Conservation (phyloP, 92 coral and sea anemone species). For the Parazoanthus atlanticus region DNA sequence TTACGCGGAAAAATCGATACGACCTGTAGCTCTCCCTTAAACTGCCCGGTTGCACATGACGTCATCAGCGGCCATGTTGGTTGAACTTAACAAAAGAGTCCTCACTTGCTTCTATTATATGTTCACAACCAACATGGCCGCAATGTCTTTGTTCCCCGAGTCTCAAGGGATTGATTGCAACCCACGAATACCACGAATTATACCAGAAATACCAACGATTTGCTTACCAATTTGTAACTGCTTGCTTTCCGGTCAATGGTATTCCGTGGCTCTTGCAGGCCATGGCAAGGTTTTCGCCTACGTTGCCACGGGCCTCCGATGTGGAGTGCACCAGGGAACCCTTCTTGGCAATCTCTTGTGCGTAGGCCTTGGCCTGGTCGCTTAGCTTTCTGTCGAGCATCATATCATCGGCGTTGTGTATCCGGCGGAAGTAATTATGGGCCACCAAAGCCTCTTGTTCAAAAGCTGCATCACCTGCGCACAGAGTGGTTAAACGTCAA, state of each 20-base stretch:
- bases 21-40: no score
- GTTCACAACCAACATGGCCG: no score
- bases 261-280: slow-evolving; percentile 73
- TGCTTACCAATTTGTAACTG: slow-evolving; percentile 76
- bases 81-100: no score
- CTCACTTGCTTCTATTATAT: no score
- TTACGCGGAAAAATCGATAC: no score
- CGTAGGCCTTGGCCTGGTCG: slow-evolving; percentile 73
- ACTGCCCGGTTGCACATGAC: no score
- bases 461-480: slow-evolving; percentile 57
- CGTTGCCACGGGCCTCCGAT: slow-evolving; percentile 59
- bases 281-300: slow-evolving; percentile 87
- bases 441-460: slow-evolving; percentile 68
- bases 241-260: slow-evolving; percentile 75
- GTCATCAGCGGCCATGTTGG: no score
- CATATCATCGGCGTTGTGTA: slow-evolving; percentile 73
- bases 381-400: slow-evolving; percentile 55
- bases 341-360: slow-evolving; percentile 65
- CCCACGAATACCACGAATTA: no score
- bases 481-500: background rate
- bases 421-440: slow-evolving; percentile 72
- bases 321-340: slow-evolving; percentile 79
- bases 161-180: no score
- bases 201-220: background rate
- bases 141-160: no score